Conservation (phyloP, 2,113 vertebrate genomes). For the Alethe castanea region DNA sequence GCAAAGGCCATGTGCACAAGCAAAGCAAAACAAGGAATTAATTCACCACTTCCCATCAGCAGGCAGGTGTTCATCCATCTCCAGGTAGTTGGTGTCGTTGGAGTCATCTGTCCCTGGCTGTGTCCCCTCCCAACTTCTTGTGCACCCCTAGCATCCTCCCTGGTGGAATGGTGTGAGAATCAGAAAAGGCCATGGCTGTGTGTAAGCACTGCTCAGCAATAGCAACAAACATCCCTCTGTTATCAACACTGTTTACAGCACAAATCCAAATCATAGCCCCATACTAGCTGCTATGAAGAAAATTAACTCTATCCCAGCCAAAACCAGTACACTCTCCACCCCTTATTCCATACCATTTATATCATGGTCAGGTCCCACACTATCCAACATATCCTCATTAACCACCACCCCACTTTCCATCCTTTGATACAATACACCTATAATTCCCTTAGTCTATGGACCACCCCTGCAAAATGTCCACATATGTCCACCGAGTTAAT, state of each 20-base stretch:
- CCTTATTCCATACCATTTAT: neutral
- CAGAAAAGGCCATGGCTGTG: neutral
- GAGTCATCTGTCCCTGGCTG: neutral
- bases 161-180: neutral
- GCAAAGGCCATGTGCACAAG: neutral
- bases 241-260: neutral
- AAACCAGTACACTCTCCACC: neutral
- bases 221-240: neutral
- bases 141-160: neutral
- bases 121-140: neutral
- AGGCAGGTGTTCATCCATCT: neutral
- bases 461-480: neutral
- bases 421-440: neutral
- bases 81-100: neutral
- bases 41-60: neutral
- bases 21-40: neutral
- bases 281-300: neutral
- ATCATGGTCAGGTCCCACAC: neutral
- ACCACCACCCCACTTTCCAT: neutral
- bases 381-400: neutral
- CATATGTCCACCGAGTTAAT: neutral
- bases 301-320: neutral
- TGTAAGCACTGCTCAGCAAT: neutral
- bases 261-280: neutral
- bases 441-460: neutral